Evolutionary conservation across 2,888 invertebrate genomes (phyloP), one percentile per base, ranked within the genome.

Genomic region (Erebia palarica): DNA sequence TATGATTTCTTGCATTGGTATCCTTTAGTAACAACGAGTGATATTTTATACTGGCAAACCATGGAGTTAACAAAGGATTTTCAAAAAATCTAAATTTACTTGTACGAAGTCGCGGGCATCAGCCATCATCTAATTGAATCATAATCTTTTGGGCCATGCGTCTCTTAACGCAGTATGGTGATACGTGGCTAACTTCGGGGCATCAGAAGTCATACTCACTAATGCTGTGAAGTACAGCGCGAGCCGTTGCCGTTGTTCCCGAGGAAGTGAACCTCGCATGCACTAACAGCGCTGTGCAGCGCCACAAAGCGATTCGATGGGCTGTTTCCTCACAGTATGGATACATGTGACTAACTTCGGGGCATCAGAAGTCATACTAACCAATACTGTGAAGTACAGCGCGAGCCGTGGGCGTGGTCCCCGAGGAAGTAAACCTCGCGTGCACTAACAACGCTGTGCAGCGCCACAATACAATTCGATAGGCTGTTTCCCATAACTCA

Each of bases 211-310:
- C 36, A 44, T 0, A 77, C 88, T 83, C 18, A 91, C 91, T 91
- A 7, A 91, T 85, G 65, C 87, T 96, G 83, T 98, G 98, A 68
- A 99, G 90, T 66, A 99, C 89, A 49, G 95, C 74, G 96, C 95
- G 73, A 0, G 91, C 86, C 0, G 87, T 84, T 18, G 87, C 84
- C 69, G 86, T 79, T 14, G 84, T 78, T 81, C 97, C 79, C 8
- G 84, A 77, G 70, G 81, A 80, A 9, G 81, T 76, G 79, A 97
- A 95, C 0, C 96, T 89, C 47, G 96, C 96, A 77, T 96, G 96
- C 68, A 98, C 97, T 5, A 98, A 88, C 70, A 97, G 94, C 1
- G 97, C 97, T 0, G 97, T 96, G 0, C 97, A 96, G 5, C 97
- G 94, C 97, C 97, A 98, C 42, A 98, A 85, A 0, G 97, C 96